These are phyloP conservation scores for Peromyscus attwateri DNA, from an alignment of 2,797 vertebrate genomes.

Conservation along the genomic window DNA sequence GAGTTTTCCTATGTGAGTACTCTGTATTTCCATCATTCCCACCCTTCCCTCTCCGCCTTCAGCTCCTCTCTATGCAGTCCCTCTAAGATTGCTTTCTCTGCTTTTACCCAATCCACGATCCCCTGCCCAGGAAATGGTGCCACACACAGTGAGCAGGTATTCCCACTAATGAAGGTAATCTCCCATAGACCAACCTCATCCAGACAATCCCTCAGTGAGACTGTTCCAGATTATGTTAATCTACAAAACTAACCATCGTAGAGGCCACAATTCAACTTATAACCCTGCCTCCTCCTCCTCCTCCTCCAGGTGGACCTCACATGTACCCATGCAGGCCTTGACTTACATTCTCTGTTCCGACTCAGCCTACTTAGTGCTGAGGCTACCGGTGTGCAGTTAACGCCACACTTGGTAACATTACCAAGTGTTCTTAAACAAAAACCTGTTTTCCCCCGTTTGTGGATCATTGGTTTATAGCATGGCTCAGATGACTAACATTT, in stretches of 20 bases:
- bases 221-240: neutral
- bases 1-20: neutral
- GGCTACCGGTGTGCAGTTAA: neutral
- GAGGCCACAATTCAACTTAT: neutral
- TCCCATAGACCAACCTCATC: neutral
- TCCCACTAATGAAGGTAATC: neutral
- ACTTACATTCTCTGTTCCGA: neutral
- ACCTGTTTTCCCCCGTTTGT: neutral
- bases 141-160: neutral
- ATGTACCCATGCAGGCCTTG: neutral
- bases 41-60: neutral
- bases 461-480: neutral
- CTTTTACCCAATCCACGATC: neutral
- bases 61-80: neutral
- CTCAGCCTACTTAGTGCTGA: neutral
- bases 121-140: neutral
- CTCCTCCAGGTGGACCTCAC: neutral
- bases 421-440: conserved; percentile 38
- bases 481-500: conserved; percentile 11
- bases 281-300: neutral
- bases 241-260: neutral
- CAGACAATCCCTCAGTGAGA: neutral
- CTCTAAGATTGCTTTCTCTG: neutral
- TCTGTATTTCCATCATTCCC: neutral
- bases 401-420: neutral